Base-by-base conservation (phyloP, 2,888 invertebrate genomes). In the Hyles lineata region DNA sequence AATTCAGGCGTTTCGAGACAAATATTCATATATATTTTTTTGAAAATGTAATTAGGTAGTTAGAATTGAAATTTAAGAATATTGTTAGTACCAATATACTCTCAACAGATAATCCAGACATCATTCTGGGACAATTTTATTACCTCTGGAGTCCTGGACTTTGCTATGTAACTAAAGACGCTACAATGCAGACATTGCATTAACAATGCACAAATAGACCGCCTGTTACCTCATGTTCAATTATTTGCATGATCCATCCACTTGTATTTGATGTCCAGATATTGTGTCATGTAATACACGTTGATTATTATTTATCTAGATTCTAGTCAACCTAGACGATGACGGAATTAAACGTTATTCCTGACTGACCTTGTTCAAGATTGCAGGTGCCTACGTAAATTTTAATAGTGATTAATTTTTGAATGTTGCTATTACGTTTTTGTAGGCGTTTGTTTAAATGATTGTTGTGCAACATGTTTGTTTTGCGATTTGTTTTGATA, bases 361-460 rank as follows among this genome's bases (percentile, higher is more conserved):
- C 55, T 58, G 35, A 67, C 58, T 32, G 35, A 62, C 63, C 55
- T 63, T 72, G 58, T 23, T 23, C 58, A 70, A 60, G 23, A 35
- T 70, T 67, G 58, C 52, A 50, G 15, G 29, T 55, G 63, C 63
- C 63, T 67, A 72, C 63, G 43, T 35, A 23, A 58, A 63, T 55
- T 17, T 72, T 25, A 63, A 59, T 35, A 3, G 19, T 58, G 72
- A 72, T 72, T 58, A 19, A 58, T 72, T 58, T 63, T 69, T 55
- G 35, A 70, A 58, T 11, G 25, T 70, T 70, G 73, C 74, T 78
- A 72, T 73, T 70, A n/a, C 11, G 29, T 21, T 21, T 58, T 50
- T 17, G 50, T 67, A 67, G 67, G 67, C 1, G 50, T 67, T 67
- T 15, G n/a, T 35, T 62, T 61, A 61, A 61, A 11, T 29, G 23